phyloP scores from a whole-genome alignment of 1,140 invertebrate species.

The Pseudomyrmex concolor region DNA sequence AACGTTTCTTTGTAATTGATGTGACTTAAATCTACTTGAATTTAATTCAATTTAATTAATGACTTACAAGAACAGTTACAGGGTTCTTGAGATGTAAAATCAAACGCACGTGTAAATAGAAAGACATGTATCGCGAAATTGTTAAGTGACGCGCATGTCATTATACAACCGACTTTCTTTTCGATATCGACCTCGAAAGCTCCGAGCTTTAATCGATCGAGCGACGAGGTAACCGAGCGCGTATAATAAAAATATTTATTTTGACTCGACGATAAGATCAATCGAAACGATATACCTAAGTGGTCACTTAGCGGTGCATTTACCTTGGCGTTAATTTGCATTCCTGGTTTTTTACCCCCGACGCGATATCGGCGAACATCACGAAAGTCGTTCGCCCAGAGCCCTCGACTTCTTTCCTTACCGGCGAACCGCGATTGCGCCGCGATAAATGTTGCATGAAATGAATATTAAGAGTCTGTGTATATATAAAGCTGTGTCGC shows the following conservation, averaged over 20 bases:
- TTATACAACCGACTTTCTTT: too few species aligned
- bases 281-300: background rate
- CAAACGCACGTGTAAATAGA: too few species aligned
- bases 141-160: too few species aligned
- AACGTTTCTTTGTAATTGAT: too few species aligned
- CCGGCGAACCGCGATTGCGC: slow-evolving; percentile 72
- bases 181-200: too few species aligned
- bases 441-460: slow-evolving; percentile 79
- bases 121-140: too few species aligned
- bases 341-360: background rate
- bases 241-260: slow-evolving; percentile 22
- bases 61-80: too few species aligned
- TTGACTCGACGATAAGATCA: background rate
- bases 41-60: too few species aligned
- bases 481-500: slow-evolving; percentile 69
- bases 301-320: slow-evolving; percentile 26
- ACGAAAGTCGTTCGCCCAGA: slow-evolving; percentile 3
- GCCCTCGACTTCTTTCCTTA: slow-evolving; percentile 34
- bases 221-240: too few species aligned
- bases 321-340: slow-evolving; percentile 37
- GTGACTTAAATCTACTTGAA: too few species aligned
- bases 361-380: slow-evolving; percentile 25
- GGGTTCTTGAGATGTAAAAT: too few species aligned
- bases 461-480: slow-evolving; percentile 75
- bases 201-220: too few species aligned